Evolutionary conservation across 37 sponge, comb jelly and placozoan species (phyloP).

Genomic region (Amphimedon queenslandica): DNA sequence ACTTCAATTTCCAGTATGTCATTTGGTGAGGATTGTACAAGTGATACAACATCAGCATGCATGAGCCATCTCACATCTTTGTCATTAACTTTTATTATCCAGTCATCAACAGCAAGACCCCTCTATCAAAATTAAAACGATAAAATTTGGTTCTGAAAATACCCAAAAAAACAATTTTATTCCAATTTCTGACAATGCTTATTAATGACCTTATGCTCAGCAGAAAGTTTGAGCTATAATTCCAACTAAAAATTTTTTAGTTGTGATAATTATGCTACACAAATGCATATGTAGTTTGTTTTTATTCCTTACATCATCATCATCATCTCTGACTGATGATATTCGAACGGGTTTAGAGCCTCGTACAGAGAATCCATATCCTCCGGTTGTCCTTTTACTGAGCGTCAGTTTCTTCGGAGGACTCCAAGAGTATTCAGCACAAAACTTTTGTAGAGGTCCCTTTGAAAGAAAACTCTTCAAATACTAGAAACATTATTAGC

Average conservation of each 20-base stretch:
- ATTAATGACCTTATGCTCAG: too few relatives aligned
- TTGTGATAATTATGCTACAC: not conserved
- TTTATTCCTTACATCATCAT: not conserved
- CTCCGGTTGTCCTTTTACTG: not conserved
- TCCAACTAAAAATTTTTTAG: too few relatives aligned
- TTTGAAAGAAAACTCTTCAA: not conserved
- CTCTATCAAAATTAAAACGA: not conserved
- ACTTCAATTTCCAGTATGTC: constrained; percentile 42
- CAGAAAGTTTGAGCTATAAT: too few relatives aligned
- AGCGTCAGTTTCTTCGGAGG: constrained; percentile 36
- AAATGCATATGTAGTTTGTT: not conserved
- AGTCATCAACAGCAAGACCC: constrained; percentile 34
- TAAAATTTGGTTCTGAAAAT: not conserved
- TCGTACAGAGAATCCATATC: constrained; percentile 42
- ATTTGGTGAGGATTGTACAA: constrained; percentile 27
- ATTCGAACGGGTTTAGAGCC: constrained; percentile 39
- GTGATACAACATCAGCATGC: constrained; percentile 33
- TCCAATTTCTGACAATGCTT: too few relatives aligned
- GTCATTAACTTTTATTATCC: constrained; percentile 43
- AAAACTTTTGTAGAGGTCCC: constrained; percentile 56
- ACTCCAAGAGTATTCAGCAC: constrained; percentile 44
- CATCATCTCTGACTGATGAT: constrained; percentile 15
- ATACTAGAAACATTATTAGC: not conserved
- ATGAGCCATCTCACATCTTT: constrained; percentile 14
- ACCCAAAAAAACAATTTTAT: too few relatives aligned